These are phyloP conservation scores for Cantharis nigra DNA, from an alignment of 2,888 invertebrate species.

Conservation along the genomic window DNA sequence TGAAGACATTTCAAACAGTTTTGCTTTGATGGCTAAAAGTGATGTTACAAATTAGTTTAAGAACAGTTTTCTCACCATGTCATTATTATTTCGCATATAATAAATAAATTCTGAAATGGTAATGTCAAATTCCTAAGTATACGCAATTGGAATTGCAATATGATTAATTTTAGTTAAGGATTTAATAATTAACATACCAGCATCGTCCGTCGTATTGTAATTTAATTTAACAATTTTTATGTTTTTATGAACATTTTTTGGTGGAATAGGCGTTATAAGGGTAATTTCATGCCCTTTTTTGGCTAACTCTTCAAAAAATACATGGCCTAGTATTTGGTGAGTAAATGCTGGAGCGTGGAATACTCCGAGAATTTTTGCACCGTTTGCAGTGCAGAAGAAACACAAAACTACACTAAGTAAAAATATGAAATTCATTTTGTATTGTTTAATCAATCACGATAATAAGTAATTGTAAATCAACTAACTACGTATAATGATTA, in stretches of 20 bases:
- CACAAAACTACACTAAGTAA: not conserved
- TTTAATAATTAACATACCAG: not conserved
- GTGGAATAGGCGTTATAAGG: conserved; percentile 33
- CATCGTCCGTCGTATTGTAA: not conserved
- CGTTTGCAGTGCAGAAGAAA: not conserved
- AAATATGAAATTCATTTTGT: not conserved
- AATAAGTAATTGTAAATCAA: not conserved
- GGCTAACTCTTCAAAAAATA: conserved; percentile 33
- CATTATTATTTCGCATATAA: too few species aligned
- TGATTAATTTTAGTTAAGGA: too few species aligned
- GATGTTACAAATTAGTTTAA: not conserved
- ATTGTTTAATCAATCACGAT: not conserved
- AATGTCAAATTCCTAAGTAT: too few species aligned
- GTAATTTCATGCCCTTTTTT: conserved; percentile 52
- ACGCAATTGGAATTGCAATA: too few species aligned
- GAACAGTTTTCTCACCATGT: not conserved
- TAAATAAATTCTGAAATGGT: too few species aligned
- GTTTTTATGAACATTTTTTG: conserved; percentile 40
- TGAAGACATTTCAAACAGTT: not conserved
- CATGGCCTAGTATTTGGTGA: conserved; percentile 29
- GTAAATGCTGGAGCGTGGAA: conserved; percentile 30
- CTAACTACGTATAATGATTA: not conserved
- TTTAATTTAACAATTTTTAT: conserved; percentile 50
- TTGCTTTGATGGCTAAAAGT: not conserved
- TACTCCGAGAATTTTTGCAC: conserved; percentile 33